These are phyloP conservation scores for Sternotherus odoratus DNA, from an alignment of 2,797 vertebrate species.

Conservation along the genomic window DNA sequence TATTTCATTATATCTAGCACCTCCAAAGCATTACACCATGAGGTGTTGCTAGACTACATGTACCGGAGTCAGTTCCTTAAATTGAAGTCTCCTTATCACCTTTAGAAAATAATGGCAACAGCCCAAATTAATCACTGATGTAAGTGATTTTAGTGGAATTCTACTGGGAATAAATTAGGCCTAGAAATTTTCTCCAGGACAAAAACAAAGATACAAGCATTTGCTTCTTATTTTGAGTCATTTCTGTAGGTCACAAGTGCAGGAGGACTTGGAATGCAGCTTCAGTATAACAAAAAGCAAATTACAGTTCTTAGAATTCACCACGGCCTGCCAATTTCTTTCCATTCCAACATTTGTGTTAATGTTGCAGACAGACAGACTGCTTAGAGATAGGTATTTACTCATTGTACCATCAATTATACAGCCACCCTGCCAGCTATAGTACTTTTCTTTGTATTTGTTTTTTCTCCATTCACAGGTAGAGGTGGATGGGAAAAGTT, in stretches of 20 bases:
- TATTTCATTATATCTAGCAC: not conserved
- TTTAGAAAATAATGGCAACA: not conserved
- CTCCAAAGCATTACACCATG: not conserved
- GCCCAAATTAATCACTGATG: not conserved
- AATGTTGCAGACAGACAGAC: too few species aligned
- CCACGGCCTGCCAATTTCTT: too few species aligned
- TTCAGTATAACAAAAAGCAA: not conserved
- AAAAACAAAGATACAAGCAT: not conserved
- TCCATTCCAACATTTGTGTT: too few species aligned
- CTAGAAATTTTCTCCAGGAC: too few species aligned
- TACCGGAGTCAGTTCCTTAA: not conserved
- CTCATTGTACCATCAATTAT: too few species aligned
- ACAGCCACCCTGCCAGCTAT: too few species aligned
- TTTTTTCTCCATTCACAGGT: too few species aligned
- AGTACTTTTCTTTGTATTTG: too few species aligned
- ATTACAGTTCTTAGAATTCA: too few species aligned
- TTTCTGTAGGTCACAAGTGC: not conserved
- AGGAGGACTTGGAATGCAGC: not conserved
- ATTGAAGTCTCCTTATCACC: not conserved
- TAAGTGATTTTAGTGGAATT: not conserved
- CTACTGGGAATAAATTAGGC: not conserved
- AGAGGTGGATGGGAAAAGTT: too few species aligned
- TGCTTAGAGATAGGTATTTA: too few species aligned
- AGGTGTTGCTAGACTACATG: accelerated
- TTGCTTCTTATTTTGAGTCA: not conserved